Percentiles rank a stretch among this genome's conserved stretches.
Conservation (phyloP, 37 sponge, comb jelly and placozoan species). For the Dysidea cf. avara region DNA sequence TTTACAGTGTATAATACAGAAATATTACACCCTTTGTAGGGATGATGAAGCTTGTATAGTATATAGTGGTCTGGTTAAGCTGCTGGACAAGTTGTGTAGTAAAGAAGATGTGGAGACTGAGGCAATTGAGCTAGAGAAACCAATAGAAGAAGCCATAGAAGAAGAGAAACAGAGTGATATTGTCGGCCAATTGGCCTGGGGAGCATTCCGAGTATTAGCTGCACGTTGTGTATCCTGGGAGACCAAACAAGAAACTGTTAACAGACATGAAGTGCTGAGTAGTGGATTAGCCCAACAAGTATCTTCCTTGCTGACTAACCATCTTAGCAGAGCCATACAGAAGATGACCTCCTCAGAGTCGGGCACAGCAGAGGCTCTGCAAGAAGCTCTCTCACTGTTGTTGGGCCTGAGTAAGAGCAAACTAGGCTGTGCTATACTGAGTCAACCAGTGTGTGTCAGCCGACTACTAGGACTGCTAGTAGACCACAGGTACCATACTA, state of each 20-base stretch:
- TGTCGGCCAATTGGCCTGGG: constrained; percentile 72
- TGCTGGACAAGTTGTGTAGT: constrained; percentile 80
- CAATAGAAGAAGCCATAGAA: constrained; percentile 9
- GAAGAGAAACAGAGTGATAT: constrained; percentile 11
- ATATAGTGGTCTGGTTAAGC: constrained; percentile 86
- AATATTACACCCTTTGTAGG: constrained; percentile 1
- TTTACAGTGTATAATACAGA: not conserved
- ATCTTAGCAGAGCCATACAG: constrained; percentile 86
- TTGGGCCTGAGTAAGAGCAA: constrained; percentile 80
- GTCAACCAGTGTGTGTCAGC: constrained; percentile 88
- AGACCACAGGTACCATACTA: constrained; percentile 59
- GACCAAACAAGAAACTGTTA: constrained; percentile 25
- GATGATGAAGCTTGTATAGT: constrained; percentile 78
- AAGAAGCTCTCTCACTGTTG: constrained; percentile 86
- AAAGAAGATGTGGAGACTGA: constrained; percentile 28
- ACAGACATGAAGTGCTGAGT: constrained; percentile 33
- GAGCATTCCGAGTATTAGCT: constrained; percentile 85
- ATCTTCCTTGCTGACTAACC: constrained; percentile 82
- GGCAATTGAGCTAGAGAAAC: constrained; percentile 19
- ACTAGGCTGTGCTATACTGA: constrained; percentile 81
- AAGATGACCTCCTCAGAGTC: constrained; percentile 65
- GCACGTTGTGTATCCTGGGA: constrained; percentile 92
- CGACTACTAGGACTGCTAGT: constrained; percentile 86
- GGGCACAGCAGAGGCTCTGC: constrained; percentile 81
- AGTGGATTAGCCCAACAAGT: constrained; percentile 87